These are phyloP conservation scores for Protaetia brevitarsis DNA, from an alignment of 1,140 invertebrate species.

Conservation along the genomic window DNA sequence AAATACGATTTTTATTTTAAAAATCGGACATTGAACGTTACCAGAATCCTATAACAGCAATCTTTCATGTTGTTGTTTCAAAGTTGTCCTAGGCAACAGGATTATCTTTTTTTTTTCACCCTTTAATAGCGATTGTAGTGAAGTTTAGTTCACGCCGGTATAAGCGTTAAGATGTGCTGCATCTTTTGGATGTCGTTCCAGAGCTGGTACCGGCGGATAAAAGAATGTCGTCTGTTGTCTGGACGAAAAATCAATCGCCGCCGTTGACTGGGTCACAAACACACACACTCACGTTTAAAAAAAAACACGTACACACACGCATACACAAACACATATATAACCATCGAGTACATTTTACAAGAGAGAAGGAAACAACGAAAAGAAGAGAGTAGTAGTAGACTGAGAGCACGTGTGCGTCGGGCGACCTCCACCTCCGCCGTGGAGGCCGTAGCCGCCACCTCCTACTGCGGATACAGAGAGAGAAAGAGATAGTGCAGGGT, in stretches of 20 bases:
- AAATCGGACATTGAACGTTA: too few species aligned
- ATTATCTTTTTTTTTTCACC: too few species aligned
- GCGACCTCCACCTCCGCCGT: background rate
- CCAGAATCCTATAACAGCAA: too few species aligned
- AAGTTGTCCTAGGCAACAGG: too few species aligned
- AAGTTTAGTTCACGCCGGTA: too few species aligned
- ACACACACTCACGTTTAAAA: background rate
- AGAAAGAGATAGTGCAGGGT: constrained; percentile 28
- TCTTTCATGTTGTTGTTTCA: too few species aligned
- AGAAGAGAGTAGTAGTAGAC: constrained; percentile 2
- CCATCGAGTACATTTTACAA: constrained; percentile 8
- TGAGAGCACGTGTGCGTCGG: constrained; percentile 22
- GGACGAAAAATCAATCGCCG: constrained; percentile 9
- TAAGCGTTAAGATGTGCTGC: background rate
- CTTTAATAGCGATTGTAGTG: too few species aligned
- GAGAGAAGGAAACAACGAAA: background rate
- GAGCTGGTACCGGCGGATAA: background rate
- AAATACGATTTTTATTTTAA: too few species aligned
- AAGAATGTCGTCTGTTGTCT: constrained; percentile 14
- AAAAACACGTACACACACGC: constrained; percentile 1
- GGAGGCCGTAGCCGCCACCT: constrained; percentile 3
- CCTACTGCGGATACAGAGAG: background rate
- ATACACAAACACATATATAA: background rate
- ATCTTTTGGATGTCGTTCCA: constrained; percentile 2
- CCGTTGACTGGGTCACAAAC: constrained; percentile 7